Conservation (phyloP, 2,888 invertebrate species). For the Tholera decimalis region DNA sequence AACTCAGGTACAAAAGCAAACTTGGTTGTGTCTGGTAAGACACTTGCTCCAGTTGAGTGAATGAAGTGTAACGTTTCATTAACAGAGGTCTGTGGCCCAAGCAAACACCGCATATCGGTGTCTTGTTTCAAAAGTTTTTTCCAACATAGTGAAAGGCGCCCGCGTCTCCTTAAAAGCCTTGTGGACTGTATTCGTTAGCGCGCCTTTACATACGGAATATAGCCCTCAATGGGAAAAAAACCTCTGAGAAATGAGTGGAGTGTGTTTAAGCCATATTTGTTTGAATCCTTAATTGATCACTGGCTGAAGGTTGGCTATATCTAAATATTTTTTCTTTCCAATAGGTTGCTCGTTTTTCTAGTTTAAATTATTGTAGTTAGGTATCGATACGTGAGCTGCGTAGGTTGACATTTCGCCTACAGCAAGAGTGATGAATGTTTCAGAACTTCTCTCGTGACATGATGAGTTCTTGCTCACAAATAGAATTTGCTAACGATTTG, state of each 20-base stretch:
- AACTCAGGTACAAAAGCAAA: conserved; percentile 57
- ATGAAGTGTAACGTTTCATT: conserved; percentile 87
- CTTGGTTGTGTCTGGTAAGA: conserved; percentile 68
- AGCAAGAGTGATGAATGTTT: conserved; percentile 43
- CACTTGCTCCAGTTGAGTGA: conserved; percentile 82
- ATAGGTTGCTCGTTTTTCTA: background rate
- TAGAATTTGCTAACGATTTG: conserved; percentile 65
- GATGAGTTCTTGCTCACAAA: conserved; percentile 59
- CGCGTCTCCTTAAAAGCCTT: conserved; percentile 88
- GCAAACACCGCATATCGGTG: conserved; percentile 84
- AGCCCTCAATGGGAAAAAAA: conserved; percentile 74
- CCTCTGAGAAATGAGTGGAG: conserved; percentile 49
- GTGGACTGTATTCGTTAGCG: conserved; percentile 85
- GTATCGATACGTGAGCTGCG: conserved; percentile 8
- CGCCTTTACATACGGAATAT: conserved; percentile 77
- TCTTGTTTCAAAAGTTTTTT: conserved; percentile 86
- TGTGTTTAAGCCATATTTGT: conserved; percentile 55
- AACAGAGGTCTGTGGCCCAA: conserved; percentile 80
- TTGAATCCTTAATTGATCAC: conserved; percentile 49
- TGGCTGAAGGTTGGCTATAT: conserved; percentile 22
- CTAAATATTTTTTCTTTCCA: background rate
- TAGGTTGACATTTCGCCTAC: conserved; percentile 33
- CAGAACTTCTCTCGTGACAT: conserved; percentile 34
- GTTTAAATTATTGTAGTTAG: background rate
- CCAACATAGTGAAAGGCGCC: conserved; percentile 85